These are phyloP conservation scores for Chelmon rostratus DNA, from an alignment of 2,797 vertebrate genomes.

Conservation along the genomic window DNA sequence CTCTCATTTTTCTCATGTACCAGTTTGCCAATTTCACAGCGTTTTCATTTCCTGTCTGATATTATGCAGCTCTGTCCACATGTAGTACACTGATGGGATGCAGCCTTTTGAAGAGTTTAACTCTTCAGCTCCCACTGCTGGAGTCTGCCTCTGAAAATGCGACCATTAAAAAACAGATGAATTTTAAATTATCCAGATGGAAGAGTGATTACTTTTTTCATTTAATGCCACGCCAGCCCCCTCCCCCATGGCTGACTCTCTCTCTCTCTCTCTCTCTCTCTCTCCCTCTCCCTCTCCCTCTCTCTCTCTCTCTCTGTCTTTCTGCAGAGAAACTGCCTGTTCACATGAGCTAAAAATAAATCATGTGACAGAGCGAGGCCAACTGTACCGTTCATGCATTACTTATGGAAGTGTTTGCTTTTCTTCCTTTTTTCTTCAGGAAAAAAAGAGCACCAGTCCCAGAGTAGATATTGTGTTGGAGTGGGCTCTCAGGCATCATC, in stretches of 20 bases:
- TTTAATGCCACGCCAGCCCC: conserved; percentile 65
- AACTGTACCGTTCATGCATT: conserved; percentile 84
- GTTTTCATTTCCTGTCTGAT: conserved; percentile 29
- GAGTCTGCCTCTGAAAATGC: conserved; percentile 24
- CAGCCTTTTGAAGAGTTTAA: conserved; percentile 15
- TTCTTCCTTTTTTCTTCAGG: conserved; percentile 53
- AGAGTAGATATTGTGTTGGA: conserved; percentile 35
- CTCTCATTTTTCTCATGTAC: conserved; percentile 7
- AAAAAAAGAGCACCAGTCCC: conserved; percentile 33
- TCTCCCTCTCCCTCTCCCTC: conserved; percentile 26
- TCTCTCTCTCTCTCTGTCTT: conserved; percentile 34
- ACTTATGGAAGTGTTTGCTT: conserved; percentile 84
- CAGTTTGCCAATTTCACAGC: background rate
- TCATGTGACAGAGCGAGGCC: conserved; percentile 78
- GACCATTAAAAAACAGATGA: conserved; percentile 59
- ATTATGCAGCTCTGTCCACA: background rate
- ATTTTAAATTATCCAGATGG: conserved; percentile 76
- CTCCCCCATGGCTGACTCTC: conserved; percentile 57
- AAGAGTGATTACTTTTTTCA: conserved; percentile 72
- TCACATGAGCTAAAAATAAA: conserved; percentile 85
- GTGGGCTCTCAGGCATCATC: conserved; percentile 40
- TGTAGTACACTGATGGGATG: background rate
- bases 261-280: conserved; percentile 29
- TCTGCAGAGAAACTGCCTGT: conserved; percentile 78
- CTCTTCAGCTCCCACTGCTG: conserved; percentile 36